Evolutionary conservation across 2,888 invertebrate species (phyloP).

Genomic region (Corbicula japonica): DNA sequence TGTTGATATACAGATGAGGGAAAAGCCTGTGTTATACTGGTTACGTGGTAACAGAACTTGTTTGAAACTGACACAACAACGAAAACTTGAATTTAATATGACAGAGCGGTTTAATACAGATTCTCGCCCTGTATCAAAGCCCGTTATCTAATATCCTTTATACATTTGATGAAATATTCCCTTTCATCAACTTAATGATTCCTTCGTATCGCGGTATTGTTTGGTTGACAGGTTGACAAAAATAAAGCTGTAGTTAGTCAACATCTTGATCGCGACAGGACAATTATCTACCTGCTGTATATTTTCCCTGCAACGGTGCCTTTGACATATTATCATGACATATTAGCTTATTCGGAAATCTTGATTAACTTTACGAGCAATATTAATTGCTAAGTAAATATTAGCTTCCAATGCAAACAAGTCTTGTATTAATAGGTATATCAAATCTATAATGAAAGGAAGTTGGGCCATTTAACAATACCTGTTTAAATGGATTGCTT

Average conservation of each 20-base stretch:
- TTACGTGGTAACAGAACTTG: too few relatives aligned
- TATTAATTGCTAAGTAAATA: slow-evolving; percentile 5
- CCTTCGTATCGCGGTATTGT: too few relatives aligned
- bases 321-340: neutral
- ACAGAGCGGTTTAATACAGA: too few relatives aligned
- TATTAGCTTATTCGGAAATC: neutral
- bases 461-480: neutral
- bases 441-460: neutral
- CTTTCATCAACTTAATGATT: too few relatives aligned
- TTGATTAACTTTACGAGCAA: neutral
- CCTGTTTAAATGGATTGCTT: neutral
- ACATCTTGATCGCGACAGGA: too few relatives aligned
- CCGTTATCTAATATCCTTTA: too few relatives aligned
- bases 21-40: too few relatives aligned
- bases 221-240: neutral
- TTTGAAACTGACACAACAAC: too few relatives aligned
- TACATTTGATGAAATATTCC: too few relatives aligned
- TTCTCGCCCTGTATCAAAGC: too few relatives aligned
- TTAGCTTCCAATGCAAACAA: slow-evolving; percentile 3
- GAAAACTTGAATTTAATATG: too few relatives aligned
- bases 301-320: neutral
- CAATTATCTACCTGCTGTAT: neutral
- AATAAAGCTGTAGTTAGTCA: neutral
- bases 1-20: too few relatives aligned
- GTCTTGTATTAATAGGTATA: neutral